Conservation (phyloP, 2,113 vertebrate genomes). For the Colaptes auratus region DNA sequence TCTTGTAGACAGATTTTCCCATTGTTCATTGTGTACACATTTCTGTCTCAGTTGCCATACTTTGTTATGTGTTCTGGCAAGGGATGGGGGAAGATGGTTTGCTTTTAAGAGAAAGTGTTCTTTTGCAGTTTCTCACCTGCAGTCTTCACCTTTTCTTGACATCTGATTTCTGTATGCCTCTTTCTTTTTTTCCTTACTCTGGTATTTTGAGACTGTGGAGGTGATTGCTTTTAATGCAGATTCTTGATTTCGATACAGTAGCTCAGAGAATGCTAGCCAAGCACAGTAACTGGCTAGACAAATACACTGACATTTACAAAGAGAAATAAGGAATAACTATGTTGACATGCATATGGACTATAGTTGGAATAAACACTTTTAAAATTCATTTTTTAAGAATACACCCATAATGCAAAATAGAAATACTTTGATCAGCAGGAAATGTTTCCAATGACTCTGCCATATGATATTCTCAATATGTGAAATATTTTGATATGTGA, state of each 20-base stretch:
- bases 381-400: slow-evolving; percentile 4
- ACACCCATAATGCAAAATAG: background rate
- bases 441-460: background rate
- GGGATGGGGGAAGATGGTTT: slow-evolving; percentile 39
- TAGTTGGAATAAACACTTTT: background rate
- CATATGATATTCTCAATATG: background rate
- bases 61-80: slow-evolving; percentile 42
- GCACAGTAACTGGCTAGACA: background rate
- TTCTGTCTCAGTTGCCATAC: slow-evolving; percentile 52
- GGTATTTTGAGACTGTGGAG: background rate
- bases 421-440: background rate
- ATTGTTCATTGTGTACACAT: slow-evolving; percentile 22
- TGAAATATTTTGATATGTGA: background rate
- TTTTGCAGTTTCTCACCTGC: background rate
- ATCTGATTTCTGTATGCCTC: background rate
- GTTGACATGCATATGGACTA: background rate
- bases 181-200: background rate
- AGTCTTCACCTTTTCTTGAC: slow-evolving; percentile 6
- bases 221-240: background rate
- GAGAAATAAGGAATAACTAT: background rate
- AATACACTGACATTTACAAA: background rate
- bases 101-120: slow-evolving; percentile 2
- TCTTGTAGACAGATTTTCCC: slow-evolving; percentile 42
- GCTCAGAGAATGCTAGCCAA: background rate
- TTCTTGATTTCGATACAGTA: background rate